Base-by-base conservation (phyloP, 2,888 invertebrate genomes). In the Pollenia labialis region DNA sequence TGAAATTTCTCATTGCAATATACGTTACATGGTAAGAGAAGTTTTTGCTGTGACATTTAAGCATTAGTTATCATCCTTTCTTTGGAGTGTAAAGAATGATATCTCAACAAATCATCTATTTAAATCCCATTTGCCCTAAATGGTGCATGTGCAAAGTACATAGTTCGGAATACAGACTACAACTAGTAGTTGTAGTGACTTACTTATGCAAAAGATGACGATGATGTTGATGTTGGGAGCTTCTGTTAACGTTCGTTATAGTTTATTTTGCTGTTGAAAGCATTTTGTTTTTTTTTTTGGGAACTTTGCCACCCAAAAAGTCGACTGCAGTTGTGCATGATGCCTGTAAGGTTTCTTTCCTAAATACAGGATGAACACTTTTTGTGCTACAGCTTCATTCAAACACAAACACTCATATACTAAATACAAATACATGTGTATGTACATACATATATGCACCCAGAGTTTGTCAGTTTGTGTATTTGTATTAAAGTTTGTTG, bases 261-360 rank as follows among this genome's bases (percentile, higher is more conserved):
- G 66, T 68, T 68, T n/a, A 66, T 69, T 14, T 42, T 14, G 14
- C 44, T 42, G 75, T 58, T 58, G 79, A 58, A 80, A 60, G 50
- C 18, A 69, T 80, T 75, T 62, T 4, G 46, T 86, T 84, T 32
- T 32, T 86, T 84, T 32, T 32, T 84, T 87, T 72, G 87, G 84
- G 42, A 72, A 87, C 56, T 44, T 68, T 46, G 52, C 54, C 69
- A 68, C 60, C 72, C 54, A 64, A 75, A 79, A 71, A 66, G 74
- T 69, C 64, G 69, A 79, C 56, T 83, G 75, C 80, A 86, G 66
- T 83, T 83, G 48, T 87, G 69, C 58, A 74, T 60, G 58, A 72
- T 74, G 58, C 46, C 52, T 64, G 48, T 48, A 60, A 56, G 50
- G 62, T 54, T 80, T 16, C 40, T n/a, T n/a, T 52, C 46, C 40